Conservation (phyloP, 2,113 vertebrate genomes). For the Lampris megalopsis region DNA sequence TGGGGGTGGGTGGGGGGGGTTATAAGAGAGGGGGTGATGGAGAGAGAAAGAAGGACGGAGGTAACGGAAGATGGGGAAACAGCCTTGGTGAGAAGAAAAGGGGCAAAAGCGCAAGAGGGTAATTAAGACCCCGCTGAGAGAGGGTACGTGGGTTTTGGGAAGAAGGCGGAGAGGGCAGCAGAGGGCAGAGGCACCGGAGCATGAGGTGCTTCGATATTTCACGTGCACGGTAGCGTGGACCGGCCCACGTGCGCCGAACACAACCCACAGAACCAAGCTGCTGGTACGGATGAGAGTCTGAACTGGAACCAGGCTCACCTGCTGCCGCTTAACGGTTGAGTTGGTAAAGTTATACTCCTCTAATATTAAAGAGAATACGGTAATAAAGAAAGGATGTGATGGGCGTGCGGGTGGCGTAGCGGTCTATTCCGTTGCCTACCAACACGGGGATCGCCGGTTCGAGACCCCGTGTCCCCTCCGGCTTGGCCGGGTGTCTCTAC, state of each 20-base stretch:
- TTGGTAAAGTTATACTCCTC: background rate
- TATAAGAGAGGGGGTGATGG: background rate
- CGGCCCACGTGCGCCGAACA: conserved; percentile 23
- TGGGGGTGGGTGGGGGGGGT: no score
- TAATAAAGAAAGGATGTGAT: background rate
- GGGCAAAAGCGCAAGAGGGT: background rate
- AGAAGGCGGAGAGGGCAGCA: background rate
- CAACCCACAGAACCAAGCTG: background rate
- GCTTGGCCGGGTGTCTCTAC: no score
- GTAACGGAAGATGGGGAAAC: conserved; percentile 3
- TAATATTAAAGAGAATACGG: background rate
- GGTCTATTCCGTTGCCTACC: no score
- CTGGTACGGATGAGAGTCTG: conserved; percentile 23
- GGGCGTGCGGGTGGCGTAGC: no score
- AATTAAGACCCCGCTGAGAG: background rate
- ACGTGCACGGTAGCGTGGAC: conserved; percentile 28
- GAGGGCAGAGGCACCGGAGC: conserved; percentile 11
- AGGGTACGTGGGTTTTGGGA: background rate
- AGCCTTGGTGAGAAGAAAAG: background rate
- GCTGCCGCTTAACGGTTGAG: background rate
- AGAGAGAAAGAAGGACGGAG: background rate
- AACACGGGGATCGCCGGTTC: no score
- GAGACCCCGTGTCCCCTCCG: no score
- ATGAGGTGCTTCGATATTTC: conserved; percentile 19
- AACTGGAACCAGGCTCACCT: background rate